Evolutionary conservation across 2,888 invertebrate species (phyloP).

Genomic region (Mylabris sibirica): DNA sequence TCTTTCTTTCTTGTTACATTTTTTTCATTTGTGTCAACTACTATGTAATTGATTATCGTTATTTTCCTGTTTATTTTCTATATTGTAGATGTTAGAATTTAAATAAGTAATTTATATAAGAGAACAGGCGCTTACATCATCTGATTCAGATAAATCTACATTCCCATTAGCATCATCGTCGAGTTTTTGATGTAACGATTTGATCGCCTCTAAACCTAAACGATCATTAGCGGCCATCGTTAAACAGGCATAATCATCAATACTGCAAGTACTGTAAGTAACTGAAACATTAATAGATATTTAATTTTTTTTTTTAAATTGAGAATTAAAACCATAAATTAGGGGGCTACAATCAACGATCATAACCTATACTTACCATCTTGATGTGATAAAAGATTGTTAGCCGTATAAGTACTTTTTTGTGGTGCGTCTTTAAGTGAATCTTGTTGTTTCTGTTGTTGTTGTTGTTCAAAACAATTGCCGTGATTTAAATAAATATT

Average conservation of each 20-base stretch:
- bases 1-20: too few species aligned
- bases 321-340: not conserved
- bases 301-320: not conserved
- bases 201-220: slow-evolving; percentile 91
- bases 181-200: slow-evolving; percentile 88
- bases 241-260: slow-evolving; percentile 80
- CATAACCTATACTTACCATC: slow-evolving; percentile 63
- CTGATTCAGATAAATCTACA: slow-evolving; percentile 96
- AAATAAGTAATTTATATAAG: not conserved
- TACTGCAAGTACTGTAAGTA: slow-evolving; percentile 62
- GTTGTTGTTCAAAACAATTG: slow-evolving; percentile 40
- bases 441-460: slow-evolving; percentile 9
- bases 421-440: slow-evolving; percentile 19
- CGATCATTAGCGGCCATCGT: slow-evolving; percentile 77
- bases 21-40: too few species aligned
- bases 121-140: slow-evolving; percentile 74
- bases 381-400: slow-evolving; percentile 67
- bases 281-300: slow-evolving; percentile 36
- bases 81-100: too few species aligned
- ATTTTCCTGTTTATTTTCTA: too few species aligned
- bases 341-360: not conserved
- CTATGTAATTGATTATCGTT: too few species aligned
- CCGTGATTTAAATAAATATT: slow-evolving; percentile 50
- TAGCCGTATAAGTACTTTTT: slow-evolving; percentile 60
- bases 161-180: slow-evolving; percentile 99